Conservation (phyloP, 2,113 vertebrate genomes). For the Pipra filicauda region DNA sequence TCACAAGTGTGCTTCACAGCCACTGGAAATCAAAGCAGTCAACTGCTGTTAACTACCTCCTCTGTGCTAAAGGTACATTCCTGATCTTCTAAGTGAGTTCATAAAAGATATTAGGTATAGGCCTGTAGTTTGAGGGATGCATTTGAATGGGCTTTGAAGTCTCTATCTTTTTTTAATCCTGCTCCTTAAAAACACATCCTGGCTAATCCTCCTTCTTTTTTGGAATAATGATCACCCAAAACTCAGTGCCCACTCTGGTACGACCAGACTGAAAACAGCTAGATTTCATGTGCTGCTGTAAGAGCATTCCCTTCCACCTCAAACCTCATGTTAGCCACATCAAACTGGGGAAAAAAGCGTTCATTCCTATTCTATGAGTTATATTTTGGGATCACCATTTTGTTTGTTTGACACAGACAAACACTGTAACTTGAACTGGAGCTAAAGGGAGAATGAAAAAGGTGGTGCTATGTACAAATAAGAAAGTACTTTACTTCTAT, state of each 20-base stretch:
- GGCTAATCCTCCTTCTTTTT: not conserved
- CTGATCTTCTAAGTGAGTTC: not conserved
- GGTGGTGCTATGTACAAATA: not conserved
- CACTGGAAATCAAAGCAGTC: not conserved
- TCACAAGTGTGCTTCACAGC: not conserved
- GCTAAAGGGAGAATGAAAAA: not conserved
- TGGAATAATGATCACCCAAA: not conserved
- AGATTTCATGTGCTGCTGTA: not conserved
- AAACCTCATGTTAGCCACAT: not conserved
- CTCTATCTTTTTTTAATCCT: not conserved
- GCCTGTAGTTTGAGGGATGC: not conserved
- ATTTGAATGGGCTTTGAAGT: not conserved
- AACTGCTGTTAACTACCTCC: not conserved
- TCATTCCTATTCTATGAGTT: not conserved
- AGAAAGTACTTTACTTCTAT: not conserved
- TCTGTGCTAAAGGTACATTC: not conserved
- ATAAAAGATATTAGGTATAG: not conserved
- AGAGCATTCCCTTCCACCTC: not conserved
- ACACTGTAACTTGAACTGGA: not conserved
- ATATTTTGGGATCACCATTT: not conserved
- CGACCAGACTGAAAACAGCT: not conserved
- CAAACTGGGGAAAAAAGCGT: not conserved
- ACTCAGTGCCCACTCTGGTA: not conserved
- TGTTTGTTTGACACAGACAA: not conserved
- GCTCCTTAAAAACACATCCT: not conserved